Conservation (phyloP, 2,113 vertebrate genomes). For the Neodon shergylaensis region DNA sequence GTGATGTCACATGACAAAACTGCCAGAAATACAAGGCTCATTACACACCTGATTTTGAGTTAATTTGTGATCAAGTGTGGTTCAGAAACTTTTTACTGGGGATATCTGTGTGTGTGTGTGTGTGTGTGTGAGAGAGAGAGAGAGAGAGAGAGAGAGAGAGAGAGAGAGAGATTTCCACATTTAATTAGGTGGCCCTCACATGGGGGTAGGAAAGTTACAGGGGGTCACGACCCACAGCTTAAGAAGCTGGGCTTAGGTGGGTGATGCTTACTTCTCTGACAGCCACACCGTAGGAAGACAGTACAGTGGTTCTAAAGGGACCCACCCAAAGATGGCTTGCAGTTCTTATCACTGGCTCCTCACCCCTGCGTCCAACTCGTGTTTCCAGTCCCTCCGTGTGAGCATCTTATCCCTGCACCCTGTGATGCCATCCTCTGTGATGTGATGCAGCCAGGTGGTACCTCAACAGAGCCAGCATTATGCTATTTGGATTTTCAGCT, state of each 20-base stretch:
- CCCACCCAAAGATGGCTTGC: background rate
- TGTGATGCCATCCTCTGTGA: background rate
- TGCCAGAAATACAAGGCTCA: too few relatives aligned
- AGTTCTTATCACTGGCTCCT: background rate
- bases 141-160: too few relatives aligned
- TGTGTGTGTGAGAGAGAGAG: too few relatives aligned
- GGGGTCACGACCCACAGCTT: background rate
- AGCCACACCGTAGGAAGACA: background rate
- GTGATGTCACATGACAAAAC: background rate
- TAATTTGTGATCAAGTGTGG: background rate
- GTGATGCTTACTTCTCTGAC: background rate
- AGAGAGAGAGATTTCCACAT: background rate
- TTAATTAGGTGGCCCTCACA: background rate
- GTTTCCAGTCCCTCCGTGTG: background rate
- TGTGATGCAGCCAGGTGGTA: background rate
- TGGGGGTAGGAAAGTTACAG: too few relatives aligned
- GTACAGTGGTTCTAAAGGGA: background rate
- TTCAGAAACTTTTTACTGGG: background rate
- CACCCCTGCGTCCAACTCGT: too few relatives aligned
- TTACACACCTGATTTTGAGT: background rate
- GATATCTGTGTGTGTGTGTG: background rate
- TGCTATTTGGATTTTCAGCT: background rate
- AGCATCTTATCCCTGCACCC: background rate
- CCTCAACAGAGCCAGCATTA: background rate
- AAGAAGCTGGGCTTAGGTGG: background rate